These are phyloP conservation scores for Ictalurus furcatus DNA, from an alignment of 2,113 vertebrate genomes.

Conservation along the genomic window DNA sequence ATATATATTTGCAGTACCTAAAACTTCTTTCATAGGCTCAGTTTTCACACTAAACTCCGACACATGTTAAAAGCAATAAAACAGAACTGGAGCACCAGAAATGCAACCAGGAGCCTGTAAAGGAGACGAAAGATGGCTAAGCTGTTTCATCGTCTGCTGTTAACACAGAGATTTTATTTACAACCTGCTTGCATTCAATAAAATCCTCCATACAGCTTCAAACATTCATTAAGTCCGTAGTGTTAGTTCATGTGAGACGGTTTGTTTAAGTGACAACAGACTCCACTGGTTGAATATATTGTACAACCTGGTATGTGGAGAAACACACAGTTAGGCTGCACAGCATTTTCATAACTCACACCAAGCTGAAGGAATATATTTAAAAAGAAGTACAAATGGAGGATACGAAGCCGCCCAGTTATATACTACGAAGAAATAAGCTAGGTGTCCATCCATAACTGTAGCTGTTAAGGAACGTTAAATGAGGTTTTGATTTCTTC, in stretches of 20 bases:
- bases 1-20: too few relatives aligned
- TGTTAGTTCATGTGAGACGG: not conserved
- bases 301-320: not conserved
- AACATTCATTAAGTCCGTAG: not conserved
- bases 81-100: conserved; percentile 27
- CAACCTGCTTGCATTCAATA: conserved; percentile 8
- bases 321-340: conserved; percentile 15
- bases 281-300: conserved; percentile 57
- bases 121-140: conserved; percentile 22
- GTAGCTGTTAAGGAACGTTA: conserved; percentile 25
- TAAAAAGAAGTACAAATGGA: not conserved
- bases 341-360: not conserved
- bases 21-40: not conserved
- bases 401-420: not conserved
- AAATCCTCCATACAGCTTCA: not conserved
- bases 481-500: conserved; percentile 21
- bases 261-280: conserved; percentile 16
- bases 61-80: conserved; percentile 31
- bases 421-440: not conserved
- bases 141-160: not conserved
- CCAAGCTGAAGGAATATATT: conserved; percentile 4
- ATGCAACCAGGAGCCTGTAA: conserved; percentile 43
- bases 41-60: conserved; percentile 55
- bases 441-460: not conserved
- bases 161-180: conserved; percentile 20